These are phyloP conservation scores for Sarotherodon lohbergeri DNA, from an alignment of 2,113 vertebrate genomes.

Conservation along the genomic window DNA sequence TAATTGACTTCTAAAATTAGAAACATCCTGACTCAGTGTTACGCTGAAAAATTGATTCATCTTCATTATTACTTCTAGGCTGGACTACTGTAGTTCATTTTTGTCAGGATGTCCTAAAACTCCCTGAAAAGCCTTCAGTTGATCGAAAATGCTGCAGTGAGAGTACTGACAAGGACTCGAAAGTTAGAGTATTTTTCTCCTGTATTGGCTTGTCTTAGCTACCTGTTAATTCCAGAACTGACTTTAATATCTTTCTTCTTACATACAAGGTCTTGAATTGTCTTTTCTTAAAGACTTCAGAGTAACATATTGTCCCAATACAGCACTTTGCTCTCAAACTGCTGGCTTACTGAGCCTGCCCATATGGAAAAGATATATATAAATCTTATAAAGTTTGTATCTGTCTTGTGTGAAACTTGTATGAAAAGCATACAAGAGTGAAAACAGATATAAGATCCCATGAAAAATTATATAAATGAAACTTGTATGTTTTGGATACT, in stretches of 20 bases:
- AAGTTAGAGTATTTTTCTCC: background rate
- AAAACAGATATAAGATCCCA: too few species aligned
- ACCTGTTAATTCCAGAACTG: background rate
- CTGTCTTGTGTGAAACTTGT: too few species aligned
- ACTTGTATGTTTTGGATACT: too few species aligned
- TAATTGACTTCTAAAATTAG: background rate
- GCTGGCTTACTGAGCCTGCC: background rate
- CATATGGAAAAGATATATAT: too few species aligned
- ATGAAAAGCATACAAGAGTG: too few species aligned
- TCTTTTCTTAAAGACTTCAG: background rate
- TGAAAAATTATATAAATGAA: too few species aligned
- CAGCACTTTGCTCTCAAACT: background rate
- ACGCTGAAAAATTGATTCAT: background rate
- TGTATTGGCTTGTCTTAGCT: background rate
- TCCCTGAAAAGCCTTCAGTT: background rate
- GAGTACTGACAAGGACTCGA: background rate
- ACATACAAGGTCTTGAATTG: background rate
- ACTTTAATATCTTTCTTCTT: background rate
- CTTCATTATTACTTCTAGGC: background rate
- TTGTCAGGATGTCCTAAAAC: background rate
- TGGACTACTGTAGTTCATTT: background rate
- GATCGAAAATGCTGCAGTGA: background rate
- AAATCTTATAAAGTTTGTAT: too few species aligned
- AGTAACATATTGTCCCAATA: background rate
- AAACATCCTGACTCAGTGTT: background rate